phyloP scores from a whole-genome alignment of 2,888 invertebrate species.

The Tenthredo amoena region DNA sequence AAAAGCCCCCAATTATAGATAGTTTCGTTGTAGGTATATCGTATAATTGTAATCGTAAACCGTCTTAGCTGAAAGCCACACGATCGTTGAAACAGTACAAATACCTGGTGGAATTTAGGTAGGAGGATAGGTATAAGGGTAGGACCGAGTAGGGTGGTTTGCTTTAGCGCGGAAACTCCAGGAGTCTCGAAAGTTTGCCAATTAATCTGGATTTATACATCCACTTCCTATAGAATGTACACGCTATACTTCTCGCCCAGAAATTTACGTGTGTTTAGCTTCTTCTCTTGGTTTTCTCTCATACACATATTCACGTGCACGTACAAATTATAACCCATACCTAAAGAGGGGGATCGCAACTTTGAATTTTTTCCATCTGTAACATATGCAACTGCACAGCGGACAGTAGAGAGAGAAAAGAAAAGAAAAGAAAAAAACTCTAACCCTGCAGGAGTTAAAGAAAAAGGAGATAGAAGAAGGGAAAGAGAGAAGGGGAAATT shows the following conservation, averaged over 20 bases:
- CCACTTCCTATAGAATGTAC: constrained; percentile 29
- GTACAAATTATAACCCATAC: neutral
- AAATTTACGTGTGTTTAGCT: neutral
- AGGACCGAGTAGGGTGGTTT: neutral
- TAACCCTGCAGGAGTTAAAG: neutral
- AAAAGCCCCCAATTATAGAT: too few species aligned
- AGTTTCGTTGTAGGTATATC: neutral
- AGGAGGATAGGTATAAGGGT: neutral
- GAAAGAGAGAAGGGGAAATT: neutral
- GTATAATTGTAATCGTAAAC: neutral
- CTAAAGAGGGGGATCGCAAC: neutral
- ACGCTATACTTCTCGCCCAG: constrained; percentile 1
- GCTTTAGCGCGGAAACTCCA: constrained; percentile 30
- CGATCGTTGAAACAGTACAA: constrained; percentile 20
- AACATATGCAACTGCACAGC: neutral
- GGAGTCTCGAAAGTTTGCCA: constrained; percentile 45
- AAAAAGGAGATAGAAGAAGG: neutral
- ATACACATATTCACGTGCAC: neutral
- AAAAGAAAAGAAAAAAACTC: neutral
- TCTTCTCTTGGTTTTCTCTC: neutral
- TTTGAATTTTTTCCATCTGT: neutral
- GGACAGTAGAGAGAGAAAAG: neutral
- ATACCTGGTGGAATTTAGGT: neutral
- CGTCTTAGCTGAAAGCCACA: constrained; percentile 17
- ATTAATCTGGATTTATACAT: constrained; percentile 47